Percentiles rank a stretch among this genome's conserved stretches.
Evolutionary conservation across 2,113 vertebrate genomes (phyloP).

Genomic region (Suncus etruscus): DNA sequence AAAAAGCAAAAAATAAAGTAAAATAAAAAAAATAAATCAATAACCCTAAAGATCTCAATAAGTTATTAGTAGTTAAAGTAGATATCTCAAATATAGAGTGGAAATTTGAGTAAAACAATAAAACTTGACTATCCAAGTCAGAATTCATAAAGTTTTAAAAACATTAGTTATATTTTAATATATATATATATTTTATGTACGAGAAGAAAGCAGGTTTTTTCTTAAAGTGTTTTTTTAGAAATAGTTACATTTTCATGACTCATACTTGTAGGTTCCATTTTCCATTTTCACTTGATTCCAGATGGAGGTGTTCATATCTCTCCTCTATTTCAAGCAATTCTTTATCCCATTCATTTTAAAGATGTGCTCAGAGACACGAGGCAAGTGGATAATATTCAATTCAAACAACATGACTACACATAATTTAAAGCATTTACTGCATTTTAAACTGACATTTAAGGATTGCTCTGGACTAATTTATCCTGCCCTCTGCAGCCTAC

Average conservation of each 20-base stretch:
- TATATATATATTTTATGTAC: constrained; percentile 43
- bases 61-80: constrained; percentile 1
- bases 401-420: constrained; percentile 72
- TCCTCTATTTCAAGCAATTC: constrained; percentile 69
- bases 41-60: background rate
- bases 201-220: constrained; percentile 45
- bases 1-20: no score
- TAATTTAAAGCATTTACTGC: constrained; percentile 69
- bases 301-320: background rate
- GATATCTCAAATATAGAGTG: background rate
- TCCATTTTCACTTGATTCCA: constrained; percentile 47
- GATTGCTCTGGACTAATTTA: constrained; percentile 69
- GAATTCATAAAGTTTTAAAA: constrained; percentile 21
- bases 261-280: constrained; percentile 36
- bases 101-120: constrained; percentile 32
- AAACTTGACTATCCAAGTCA: constrained; percentile 38
- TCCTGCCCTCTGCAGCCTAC: constrained; percentile 62
- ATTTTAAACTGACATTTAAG: constrained; percentile 75
- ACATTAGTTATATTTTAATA: constrained; percentile 27
- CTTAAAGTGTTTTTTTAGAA: constrained; percentile 53
- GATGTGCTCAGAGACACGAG: constrained; percentile 49
- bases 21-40: background rate
- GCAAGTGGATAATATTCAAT: constrained; percentile 63
- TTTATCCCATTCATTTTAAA: constrained; percentile 61
- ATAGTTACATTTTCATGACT: constrained; percentile 54